Evolutionary conservation across 2,888 invertebrate species (phyloP).

Genomic region (Byasa hedistus): DNA sequence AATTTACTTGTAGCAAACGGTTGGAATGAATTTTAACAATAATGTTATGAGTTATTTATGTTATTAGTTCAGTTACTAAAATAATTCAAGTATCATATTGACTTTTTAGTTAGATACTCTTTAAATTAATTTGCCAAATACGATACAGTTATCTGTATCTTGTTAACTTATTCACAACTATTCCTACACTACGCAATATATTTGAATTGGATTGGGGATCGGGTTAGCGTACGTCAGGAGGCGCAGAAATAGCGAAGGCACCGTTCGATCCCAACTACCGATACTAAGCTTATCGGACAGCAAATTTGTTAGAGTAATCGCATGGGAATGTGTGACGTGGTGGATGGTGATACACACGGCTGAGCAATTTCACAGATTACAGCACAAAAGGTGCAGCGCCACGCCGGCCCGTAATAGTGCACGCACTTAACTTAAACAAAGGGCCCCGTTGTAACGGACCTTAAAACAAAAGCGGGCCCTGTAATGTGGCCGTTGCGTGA

Average conservation of each 20-base stretch:
- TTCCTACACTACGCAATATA: background rate
- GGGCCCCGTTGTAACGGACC: constrained; percentile 21
- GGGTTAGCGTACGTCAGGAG: constrained; percentile 23
- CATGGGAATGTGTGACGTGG: constrained; percentile 48
- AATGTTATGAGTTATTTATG: too few relatives aligned
- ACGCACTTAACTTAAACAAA: constrained; percentile 26
- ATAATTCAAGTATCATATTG: too few relatives aligned
- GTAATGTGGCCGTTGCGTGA: constrained; percentile 16
- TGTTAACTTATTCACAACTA: background rate
- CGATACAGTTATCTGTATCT: background rate
- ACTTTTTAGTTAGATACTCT: too few relatives aligned
- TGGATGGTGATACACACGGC: constrained; percentile 36
- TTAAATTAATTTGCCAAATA: too few relatives aligned
- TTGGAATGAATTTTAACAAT: too few relatives aligned
- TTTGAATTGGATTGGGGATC: background rate
- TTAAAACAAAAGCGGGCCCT: constrained; percentile 22
- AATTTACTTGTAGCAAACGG: too few relatives aligned
- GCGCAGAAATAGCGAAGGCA: constrained; percentile 20
- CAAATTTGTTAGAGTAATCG: constrained; percentile 61
- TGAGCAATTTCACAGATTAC: constrained; percentile 9
- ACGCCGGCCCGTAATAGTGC: constrained; percentile 18
- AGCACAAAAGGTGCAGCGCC: constrained; percentile 22
- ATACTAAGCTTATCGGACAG: constrained; percentile 39
- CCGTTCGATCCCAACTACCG: constrained; percentile 30
- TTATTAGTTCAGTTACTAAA: too few relatives aligned